These are phyloP conservation scores for Microcebus jonahi DNA, from an alignment of 2,113 vertebrate species.

Conservation along the genomic window DNA sequence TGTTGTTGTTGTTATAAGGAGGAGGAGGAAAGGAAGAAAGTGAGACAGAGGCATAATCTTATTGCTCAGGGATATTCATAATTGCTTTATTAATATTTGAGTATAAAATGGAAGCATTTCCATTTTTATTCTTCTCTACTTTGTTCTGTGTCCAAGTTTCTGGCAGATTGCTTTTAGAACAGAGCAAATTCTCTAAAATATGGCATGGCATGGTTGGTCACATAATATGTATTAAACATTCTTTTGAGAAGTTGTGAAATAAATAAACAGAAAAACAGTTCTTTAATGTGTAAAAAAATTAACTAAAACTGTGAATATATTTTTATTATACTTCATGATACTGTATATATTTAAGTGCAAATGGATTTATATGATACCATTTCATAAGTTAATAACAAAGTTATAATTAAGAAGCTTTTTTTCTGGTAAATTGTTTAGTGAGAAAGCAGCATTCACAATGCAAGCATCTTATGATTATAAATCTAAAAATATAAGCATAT, in stretches of 20 bases:
- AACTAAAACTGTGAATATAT: not conserved
- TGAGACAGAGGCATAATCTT: constrained; percentile 59
- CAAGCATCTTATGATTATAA: not conserved
- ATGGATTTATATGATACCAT: not conserved
- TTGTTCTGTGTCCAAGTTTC: constrained; percentile 8
- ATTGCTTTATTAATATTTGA: constrained; percentile 27
- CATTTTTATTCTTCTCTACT: constrained; percentile 54
- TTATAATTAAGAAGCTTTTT: constrained; percentile 31
- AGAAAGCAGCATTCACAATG: not conserved
- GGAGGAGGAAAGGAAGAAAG: not conserved
- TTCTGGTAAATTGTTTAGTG: not conserved
- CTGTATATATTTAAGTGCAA: not conserved
- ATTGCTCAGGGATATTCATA: constrained; percentile 63
- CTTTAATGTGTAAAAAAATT: not conserved
- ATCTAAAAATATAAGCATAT: not conserved
- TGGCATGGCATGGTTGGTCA: not conserved
- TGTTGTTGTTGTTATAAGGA: constrained; percentile 22
- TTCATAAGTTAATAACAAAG: constrained; percentile 43
- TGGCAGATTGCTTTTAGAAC: constrained; percentile 41
- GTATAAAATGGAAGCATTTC: constrained; percentile 62
- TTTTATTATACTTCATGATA: constrained; percentile 37
- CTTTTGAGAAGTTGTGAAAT: constrained; percentile 8
- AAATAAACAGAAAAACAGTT: not conserved
- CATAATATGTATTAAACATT: not conserved
- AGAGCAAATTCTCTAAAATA: constrained; percentile 41